Evolutionary conservation across 53 echinoderm and acorn worm genomes (phyloP).

Genomic region (Stichopus horrens): DNA sequence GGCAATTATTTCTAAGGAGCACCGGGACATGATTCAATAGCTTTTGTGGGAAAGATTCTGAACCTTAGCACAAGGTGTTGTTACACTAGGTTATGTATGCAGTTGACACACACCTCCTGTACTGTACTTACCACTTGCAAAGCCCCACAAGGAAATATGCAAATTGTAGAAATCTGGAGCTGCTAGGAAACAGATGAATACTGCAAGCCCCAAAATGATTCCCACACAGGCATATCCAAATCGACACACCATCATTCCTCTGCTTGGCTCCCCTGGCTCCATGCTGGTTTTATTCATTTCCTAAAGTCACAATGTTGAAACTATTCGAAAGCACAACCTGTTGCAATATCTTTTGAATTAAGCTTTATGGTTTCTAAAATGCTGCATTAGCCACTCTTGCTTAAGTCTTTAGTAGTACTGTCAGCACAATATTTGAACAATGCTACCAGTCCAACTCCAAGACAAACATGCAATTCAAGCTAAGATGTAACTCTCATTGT

Average conservation of each 20-base stretch:
- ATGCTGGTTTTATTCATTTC: constrained; percentile 8
- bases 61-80: not conserved
- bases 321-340: too few species aligned
- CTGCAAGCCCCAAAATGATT: constrained; percentile 57
- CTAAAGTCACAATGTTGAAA: not conserved
- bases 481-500: too few species aligned
- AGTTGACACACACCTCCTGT: not conserved
- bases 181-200: constrained; percentile 78
- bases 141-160: constrained; percentile 82
- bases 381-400: too few species aligned
- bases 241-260: constrained; percentile 54
- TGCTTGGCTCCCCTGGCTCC: constrained; percentile 35
- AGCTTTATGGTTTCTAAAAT: too few species aligned
- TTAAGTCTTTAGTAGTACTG: too few species aligned
- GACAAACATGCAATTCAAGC: too few species aligned
- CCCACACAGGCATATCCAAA: constrained; percentile 67
- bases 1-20: too few species aligned
- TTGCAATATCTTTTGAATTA: too few species aligned
- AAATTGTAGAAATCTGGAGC: constrained; percentile 62
- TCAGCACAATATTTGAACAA: too few species aligned
- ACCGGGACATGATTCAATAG: too few species aligned
- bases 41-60: too few species aligned
- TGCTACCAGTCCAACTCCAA: too few species aligned
- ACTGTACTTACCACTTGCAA: constrained; percentile 73
- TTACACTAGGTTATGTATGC: not conserved